phyloP scores from a whole-genome alignment of 2,797 vertebrate genomes.

The Chelon labrosus region DNA sequence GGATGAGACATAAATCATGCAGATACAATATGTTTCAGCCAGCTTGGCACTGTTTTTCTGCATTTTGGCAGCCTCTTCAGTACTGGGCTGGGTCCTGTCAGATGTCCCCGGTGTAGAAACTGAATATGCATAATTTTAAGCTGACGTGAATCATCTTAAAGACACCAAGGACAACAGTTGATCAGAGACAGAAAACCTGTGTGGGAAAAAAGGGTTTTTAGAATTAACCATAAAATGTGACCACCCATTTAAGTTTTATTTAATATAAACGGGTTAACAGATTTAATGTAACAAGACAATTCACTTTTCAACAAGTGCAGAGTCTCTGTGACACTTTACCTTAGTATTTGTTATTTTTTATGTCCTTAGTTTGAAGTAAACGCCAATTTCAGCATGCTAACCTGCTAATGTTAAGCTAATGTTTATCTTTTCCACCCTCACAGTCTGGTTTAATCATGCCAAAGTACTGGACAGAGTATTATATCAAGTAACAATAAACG shows the following conservation, averaged over 20 bases:
- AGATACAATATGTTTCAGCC: conserved; percentile 6
- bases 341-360: neutral
- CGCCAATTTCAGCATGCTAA: neutral
- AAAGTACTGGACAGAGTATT: no score
- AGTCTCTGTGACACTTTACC: neutral
- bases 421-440: neutral
- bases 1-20: neutral
- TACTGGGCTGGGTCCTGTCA: conserved; percentile 41
- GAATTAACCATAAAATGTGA: no score
- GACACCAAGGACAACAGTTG: conserved; percentile 12
- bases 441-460: no score
- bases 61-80: conserved; percentile 8
- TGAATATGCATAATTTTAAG: conserved; percentile 65
- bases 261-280: no score
- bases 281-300: neutral
- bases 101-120: conserved; percentile 56
- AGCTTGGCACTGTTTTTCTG: conserved; percentile 6
- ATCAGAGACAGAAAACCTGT: no score
- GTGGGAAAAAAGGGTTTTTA: no score
- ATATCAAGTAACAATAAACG: no score
- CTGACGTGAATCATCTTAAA: conserved; percentile 73
- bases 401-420: neutral
- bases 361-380: neutral
- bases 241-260: no score
- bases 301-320: neutral